Evolutionary conservation across 2,888 invertebrate genomes (phyloP), one percentile per base, ranked within the genome.

Genomic region (Thymelicus lineola): DNA sequence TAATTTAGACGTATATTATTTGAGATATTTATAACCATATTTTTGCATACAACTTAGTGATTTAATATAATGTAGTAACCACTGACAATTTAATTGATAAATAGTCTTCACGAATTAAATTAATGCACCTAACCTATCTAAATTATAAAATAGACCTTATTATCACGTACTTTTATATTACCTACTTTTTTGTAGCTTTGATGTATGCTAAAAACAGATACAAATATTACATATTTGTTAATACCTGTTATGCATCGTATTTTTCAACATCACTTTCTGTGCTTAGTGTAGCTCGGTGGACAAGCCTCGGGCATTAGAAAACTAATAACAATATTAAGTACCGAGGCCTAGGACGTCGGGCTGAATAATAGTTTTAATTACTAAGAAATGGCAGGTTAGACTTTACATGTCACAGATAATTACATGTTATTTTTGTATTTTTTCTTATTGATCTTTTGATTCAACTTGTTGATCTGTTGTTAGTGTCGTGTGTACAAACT

Each of bases 291-390:
- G 74, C 76, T 74, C 75, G 72, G 74, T 75, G 76, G 74, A 74
- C 77, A 76, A 73, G 77, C 77, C 74, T 71, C 74, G 73, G 72
- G 77, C 79, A 73, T 35, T 48, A 69, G 63, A 69, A 69, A 73
- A 78, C 82, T 81, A 83, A 85, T 85, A 83, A 82, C 81, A 80
- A 82, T 83, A 86, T 86, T 85, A 86, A 87, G 86, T 84, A 84
- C 82, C 76, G 71, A 72, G 73, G 72, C 76, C 71, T 74, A 73
- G 73, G 75, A 75, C 76, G 80, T 81, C 81, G 76, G 72, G 80
- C 72, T 78, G 82, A 84, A 81, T 86, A 85, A 86, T 86, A 79
- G 83, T 76, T 85, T 86, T 83, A 85, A 85, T 86, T 87, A 86
- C 83, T 79, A 83, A 85, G 81, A 82, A 80, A 73, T 71, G 70